A percentile compares a stretch with the other conserved stretches of the same genome.
Evolutionary conservation across 2,797 vertebrate genomes (phyloP).

Genomic region (Hyperoplus lanceolatus): DNA sequence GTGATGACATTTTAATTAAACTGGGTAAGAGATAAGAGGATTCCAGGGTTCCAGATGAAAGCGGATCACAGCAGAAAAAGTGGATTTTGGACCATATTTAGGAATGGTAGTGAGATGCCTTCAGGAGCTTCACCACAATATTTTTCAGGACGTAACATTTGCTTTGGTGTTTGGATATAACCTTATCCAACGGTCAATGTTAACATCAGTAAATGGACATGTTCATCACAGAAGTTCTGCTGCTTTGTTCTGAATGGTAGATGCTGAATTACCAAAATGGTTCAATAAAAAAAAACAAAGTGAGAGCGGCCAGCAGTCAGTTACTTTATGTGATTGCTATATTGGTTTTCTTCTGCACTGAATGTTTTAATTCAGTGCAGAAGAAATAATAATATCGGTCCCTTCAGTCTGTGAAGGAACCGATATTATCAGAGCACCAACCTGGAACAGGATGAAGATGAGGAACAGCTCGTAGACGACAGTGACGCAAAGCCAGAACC

Average conservation of each 20-base stretch:
- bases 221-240: not conserved
- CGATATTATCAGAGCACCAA: slow-evolving; percentile 71
- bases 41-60: slow-evolving; percentile 31
- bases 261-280: not conserved
- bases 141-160: not conserved
- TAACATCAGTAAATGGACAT: no score
- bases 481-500: slow-evolving; percentile 98
- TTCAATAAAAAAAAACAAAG: not conserved
- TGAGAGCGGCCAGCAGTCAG: not conserved
- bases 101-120: slow-evolving; percentile 1
- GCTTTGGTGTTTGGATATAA: not conserved
- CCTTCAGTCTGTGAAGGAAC: not conserved
- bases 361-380: not conserved
- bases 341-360: not conserved
- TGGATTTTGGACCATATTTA: not conserved
- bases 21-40: slow-evolving; percentile 16
- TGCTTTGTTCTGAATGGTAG: not conserved
- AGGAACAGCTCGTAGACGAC: slow-evolving; percentile 99
- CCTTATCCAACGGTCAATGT: not conserved
- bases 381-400: no score
- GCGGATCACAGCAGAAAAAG: slow-evolving; percentile 16
- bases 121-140: not conserved
- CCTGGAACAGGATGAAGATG: slow-evolving; percentile 99
- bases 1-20: slow-evolving; percentile 50
- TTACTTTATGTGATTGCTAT: not conserved